Evolutionary conservation across 1,140 invertebrate genomes (phyloP), one percentile per base, ranked within the genome.

Genomic region (Drosophila setifemur): DNA sequence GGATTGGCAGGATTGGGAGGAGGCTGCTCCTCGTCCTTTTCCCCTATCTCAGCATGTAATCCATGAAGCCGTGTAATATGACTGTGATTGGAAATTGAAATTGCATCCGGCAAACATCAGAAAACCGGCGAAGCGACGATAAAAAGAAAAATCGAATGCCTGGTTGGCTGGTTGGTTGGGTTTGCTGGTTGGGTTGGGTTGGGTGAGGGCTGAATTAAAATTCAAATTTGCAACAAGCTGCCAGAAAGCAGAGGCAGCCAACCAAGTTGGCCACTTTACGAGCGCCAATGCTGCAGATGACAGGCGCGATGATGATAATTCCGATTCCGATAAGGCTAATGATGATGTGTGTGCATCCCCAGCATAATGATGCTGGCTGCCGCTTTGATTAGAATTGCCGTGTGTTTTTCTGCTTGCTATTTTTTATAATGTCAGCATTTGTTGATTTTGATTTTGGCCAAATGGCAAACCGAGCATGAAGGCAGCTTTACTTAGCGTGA

Each of bases 31-130:
- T n/a, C 35, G 11, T 25, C 21, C 28, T 19, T 11, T 9, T 14
- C 26, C n/a, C 21, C 23, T 21, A 29, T 33, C 45, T 25, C 53
- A 40, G 63, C 54, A 39, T 69, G 63, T 82, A 76, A 70, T 73
- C 78, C 78, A 74, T 74, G 79, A 61, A 79, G 60, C 58, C 79
- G 79, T 83, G 79, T 83, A 83, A 83, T 85, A 83, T 79, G 79
- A 74, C 72, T 85, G 79, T 79, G 79, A 83, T 83, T 83, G 79
- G 71, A 83, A 83, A 74, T 83, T 83, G 79, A 85, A 83, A 83
- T 83, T 83, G 79, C 79, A 83, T 83, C 79, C 79, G 79, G 79
- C 53, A 71, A 79, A 60, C 50, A 73, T 58, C 54, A 58, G 43
- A 53, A 40, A 76, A 37, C 54, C 58, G 39, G 29, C 40, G 31